Evolutionary conservation across 2,113 vertebrate species (phyloP).

Genomic region (Conger conger): DNA sequence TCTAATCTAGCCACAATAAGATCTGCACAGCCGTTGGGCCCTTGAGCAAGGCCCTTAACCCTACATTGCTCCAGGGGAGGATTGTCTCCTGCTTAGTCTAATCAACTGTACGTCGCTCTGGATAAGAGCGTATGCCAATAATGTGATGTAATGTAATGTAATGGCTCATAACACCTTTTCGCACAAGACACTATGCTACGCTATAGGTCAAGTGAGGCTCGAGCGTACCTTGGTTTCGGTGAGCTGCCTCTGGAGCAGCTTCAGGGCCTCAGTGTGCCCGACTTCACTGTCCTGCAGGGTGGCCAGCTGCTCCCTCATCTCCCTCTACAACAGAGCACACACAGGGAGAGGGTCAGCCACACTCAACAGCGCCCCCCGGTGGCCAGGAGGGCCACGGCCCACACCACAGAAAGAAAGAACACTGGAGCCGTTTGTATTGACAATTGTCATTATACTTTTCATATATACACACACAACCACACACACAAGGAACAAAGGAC

Average conservation of each 20-base stretch:
- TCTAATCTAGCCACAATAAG: too few relatives aligned
- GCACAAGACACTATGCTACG: neutral
- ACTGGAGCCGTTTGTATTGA: neutral
- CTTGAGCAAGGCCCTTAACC: too few relatives aligned
- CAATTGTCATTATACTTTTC: too few relatives aligned
- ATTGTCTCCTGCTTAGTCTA: too few relatives aligned
- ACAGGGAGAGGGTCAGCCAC: neutral
- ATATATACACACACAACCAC: too few relatives aligned
- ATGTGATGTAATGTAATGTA: neutral
- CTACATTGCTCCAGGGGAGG: too few relatives aligned
- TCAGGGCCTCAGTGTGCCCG: constrained; percentile 89
- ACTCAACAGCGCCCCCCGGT: neutral
- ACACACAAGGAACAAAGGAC: too few relatives aligned
- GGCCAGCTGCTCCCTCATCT: constrained; percentile 94
- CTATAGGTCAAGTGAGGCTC: neutral
- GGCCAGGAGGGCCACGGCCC: neutral
- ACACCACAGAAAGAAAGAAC: neutral
- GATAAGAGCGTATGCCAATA: too few relatives aligned
- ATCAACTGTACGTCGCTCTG: too few relatives aligned
- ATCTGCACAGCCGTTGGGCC: too few relatives aligned
- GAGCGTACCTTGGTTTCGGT: constrained; percentile 88
- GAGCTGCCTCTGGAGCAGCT: constrained; percentile 89
- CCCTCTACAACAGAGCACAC: constrained; percentile 75
- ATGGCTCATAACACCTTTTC: neutral
- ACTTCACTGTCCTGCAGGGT: constrained; percentile 92